Evolutionary conservation across 2,888 invertebrate genomes (phyloP).

Genomic region (Pseudococcus viburni): DNA sequence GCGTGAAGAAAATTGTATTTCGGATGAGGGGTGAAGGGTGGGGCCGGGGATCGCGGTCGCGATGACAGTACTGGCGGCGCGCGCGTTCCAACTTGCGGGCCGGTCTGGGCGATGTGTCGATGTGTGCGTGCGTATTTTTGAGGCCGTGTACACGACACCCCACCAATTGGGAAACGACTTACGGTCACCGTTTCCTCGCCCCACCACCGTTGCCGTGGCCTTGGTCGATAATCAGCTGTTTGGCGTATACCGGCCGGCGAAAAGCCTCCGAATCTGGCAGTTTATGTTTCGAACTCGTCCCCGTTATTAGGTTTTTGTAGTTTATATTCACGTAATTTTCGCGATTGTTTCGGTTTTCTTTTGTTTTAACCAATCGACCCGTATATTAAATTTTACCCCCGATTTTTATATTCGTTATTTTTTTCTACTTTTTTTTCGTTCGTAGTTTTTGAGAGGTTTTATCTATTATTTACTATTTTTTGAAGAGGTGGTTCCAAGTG

Average conservation of each 20-base stretch:
- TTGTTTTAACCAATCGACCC: slow-evolving; percentile 4
- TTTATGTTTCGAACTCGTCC: slow-evolving; percentile 34
- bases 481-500: too few relatives aligned
- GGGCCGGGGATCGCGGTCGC: neutral
- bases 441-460: neutral
- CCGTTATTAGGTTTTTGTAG: slow-evolving; percentile 21
- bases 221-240: slow-evolving; percentile 63
- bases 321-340: slow-evolving; percentile 7
- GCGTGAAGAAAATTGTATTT: neutral
- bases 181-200: slow-evolving; percentile 39
- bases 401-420: neutral
- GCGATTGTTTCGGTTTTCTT: slow-evolving; percentile 20
- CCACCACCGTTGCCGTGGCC: slow-evolving; percentile 30
- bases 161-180: slow-evolving; percentile 53
- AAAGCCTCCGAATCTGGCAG: slow-evolving; percentile 1
- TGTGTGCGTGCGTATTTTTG: slow-evolving; percentile 4
- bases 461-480: neutral
- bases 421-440: neutral
- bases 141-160: neutral
- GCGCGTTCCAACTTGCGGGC: neutral
- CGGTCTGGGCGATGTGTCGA: neutral
- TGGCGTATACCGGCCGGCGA: slow-evolving; percentile 57
- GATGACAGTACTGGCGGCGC: neutral
- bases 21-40: neutral
- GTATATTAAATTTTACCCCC: neutral